Percentiles rank a stretch among this genome's conserved stretches.
These are phyloP conservation scores for Pentamera pediparva DNA, from an alignment of 53 echinoderm and acorn worm genomes.

Conservation along the genomic window DNA sequence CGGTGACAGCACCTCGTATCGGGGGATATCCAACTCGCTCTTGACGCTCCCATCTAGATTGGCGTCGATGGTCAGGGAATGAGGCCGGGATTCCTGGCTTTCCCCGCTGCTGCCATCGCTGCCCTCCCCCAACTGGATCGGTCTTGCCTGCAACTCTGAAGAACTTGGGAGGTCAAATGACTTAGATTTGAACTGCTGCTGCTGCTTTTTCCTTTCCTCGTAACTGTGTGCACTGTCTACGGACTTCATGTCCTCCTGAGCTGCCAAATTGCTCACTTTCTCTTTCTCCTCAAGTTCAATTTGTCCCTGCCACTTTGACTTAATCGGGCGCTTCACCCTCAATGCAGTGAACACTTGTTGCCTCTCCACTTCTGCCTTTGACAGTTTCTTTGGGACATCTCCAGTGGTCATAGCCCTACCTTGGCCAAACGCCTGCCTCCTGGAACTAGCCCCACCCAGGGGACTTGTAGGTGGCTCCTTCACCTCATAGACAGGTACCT, in stretches of 20 bases:
- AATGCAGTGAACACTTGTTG: constrained; percentile 38
- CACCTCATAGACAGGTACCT: constrained; percentile 4
- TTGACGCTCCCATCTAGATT: neutral
- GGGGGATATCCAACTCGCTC: neutral
- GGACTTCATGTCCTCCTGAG: constrained; percentile 8
- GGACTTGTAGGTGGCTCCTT: constrained; percentile 13
- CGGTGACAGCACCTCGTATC: constrained; percentile 12
- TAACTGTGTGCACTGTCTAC: constrained; percentile 39
- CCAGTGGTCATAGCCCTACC: constrained; percentile 15
- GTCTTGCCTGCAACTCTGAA: constrained; percentile 27
- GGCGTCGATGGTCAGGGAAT: neutral
- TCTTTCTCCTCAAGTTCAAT: constrained; percentile 32
- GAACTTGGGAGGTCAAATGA: constrained; percentile 31
- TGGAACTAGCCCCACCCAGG: constrained; percentile 11
- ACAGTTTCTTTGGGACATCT: neutral
- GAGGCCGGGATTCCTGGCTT: neutral
- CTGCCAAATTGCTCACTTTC: constrained; percentile 21
- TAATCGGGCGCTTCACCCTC: constrained; percentile 50
- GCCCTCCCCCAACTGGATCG: constrained; percentile 28
- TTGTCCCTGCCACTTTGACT: constrained; percentile 57
- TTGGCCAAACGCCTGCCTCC: constrained; percentile 25
- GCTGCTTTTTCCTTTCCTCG: constrained; percentile 43
- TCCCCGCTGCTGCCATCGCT: constrained; percentile 8
- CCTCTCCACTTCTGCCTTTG: constrained; percentile 44
- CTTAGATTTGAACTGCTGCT: neutral